Evolutionary conservation across 2,113 vertebrate genomes (phyloP).

Genomic region (Phylloscopus whistleri): DNA sequence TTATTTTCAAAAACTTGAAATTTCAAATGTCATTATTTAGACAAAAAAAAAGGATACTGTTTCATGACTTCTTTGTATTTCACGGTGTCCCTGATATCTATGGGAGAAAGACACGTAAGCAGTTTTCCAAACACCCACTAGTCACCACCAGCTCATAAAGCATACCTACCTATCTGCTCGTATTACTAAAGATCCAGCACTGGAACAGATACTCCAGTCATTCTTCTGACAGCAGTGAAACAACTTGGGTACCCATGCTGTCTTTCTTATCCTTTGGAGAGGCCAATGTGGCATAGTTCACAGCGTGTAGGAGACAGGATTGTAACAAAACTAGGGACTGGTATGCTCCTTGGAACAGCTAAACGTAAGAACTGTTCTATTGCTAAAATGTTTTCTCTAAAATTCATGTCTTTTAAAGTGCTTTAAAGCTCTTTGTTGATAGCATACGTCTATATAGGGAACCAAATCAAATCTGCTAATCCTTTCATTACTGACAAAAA

Average conservation of each 20-base stretch:
- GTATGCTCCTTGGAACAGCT: not conserved
- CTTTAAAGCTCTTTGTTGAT: not conserved
- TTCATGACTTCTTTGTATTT: slow-evolving; percentile 99
- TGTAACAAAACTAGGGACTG: not conserved
- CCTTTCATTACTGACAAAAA: rapidly evolving
- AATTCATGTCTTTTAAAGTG: not conserved
- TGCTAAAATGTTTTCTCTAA: not conserved
- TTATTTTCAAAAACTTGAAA: not conserved
- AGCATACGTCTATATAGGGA: not conserved
- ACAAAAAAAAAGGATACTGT: slow-evolving; percentile 81
- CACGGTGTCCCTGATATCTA: slow-evolving; percentile 96
- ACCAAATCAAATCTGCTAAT: not conserved
- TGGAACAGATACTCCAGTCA: not conserved
- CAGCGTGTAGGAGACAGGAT: not conserved
- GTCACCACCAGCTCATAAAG: not conserved
- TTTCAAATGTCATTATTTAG: not conserved
- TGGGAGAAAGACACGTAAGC: not conserved
- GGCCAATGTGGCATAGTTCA: not conserved
- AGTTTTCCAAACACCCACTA: not conserved
- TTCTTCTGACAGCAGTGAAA: not conserved
- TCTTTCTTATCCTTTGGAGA: not conserved
- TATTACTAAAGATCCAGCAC: not conserved
- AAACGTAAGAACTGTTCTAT: not conserved
- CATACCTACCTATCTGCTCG: rapidly evolving
- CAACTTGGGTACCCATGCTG: rapidly evolving